Conservation (phyloP, 2,888 invertebrate genomes). For the Drosophila rubida region DNA sequence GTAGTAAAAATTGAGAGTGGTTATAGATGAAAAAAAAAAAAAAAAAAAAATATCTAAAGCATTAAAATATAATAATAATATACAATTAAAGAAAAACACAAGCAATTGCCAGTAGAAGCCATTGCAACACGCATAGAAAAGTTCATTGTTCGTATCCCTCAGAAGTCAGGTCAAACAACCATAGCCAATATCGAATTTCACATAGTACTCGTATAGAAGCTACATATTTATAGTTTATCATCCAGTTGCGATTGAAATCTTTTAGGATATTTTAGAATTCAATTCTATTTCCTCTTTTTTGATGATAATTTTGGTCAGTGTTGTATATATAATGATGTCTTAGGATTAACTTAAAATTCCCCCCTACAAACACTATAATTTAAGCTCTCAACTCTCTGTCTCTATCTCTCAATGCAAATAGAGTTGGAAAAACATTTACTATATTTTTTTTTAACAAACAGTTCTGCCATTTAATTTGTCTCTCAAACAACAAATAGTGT, state of each 20-base stretch:
- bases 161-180: slow-evolving; percentile 15
- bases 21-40: slow-evolving; percentile 18
- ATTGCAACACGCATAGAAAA: slow-evolving; percentile 10
- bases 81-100: slow-evolving; percentile 1
- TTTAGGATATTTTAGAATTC: slow-evolving; percentile 14
- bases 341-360: slow-evolving; percentile 9
- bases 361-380: background rate
- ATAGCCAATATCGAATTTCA: slow-evolving; percentile 41
- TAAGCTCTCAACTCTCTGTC: slow-evolving; percentile 6
- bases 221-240: slow-evolving; percentile 44
- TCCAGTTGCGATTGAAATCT: slow-evolving; percentile 36
- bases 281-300: slow-evolving; percentile 7
- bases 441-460: slow-evolving; percentile 7
- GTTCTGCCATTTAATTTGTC: slow-evolving; percentile 44
- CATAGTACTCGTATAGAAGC: slow-evolving; percentile 19
- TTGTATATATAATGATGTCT: slow-evolving; percentile 21
- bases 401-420: slow-evolving; percentile 1
- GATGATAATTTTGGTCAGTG: slow-evolving; percentile 9
- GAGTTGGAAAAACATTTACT: background rate
- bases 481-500: slow-evolving; percentile 54
- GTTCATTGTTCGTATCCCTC: slow-evolving; percentile 20
- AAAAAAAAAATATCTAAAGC: slow-evolving; percentile 12
- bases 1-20: slow-evolving; percentile 27
- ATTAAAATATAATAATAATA: slow-evolving; percentile 22
- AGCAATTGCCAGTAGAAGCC: slow-evolving; percentile 19